Evolutionary conservation across 2,888 invertebrate species (phyloP).

Genomic region (Plebejus melissa): DNA sequence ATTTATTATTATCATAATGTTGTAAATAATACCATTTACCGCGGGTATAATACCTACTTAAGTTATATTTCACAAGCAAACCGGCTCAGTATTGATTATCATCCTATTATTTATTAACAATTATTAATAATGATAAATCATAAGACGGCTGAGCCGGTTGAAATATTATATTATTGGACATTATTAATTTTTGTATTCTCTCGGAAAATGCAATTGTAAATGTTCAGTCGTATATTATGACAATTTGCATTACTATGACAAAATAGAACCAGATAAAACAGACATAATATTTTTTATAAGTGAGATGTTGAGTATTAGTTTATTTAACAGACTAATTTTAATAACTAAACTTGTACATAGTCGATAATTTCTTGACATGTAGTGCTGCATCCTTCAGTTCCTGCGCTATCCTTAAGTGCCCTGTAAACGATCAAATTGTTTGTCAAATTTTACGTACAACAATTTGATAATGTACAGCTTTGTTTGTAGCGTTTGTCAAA

Average conservation of each 20-base stretch:
- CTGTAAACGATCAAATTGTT: too few species aligned
- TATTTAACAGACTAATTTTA: too few species aligned
- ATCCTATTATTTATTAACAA: constrained; percentile 22
- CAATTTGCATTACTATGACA: not conserved
- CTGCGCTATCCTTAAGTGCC: too few species aligned
- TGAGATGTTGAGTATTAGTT: too few species aligned
- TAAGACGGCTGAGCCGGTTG: not conserved
- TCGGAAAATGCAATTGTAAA: constrained; percentile 1
- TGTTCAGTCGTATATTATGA: not conserved
- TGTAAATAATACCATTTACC: not conserved
- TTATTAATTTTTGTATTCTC: not conserved
- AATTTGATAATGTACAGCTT: too few species aligned
- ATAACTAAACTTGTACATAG: too few species aligned
- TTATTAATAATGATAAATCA: constrained; percentile 23
- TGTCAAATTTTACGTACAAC: too few species aligned
- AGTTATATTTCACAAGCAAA: constrained; percentile 7
- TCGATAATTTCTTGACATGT: too few species aligned
- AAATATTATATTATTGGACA: constrained; percentile 5
- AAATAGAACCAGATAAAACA: too few species aligned
- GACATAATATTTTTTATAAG: too few species aligned
- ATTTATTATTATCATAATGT: not conserved
- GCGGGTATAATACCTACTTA: not conserved
- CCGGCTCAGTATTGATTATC: constrained; percentile 21
- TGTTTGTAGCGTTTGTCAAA: too few species aligned
- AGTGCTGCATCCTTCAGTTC: too few species aligned